These are phyloP conservation scores for Lasioglossum morio DNA, from an alignment of 2,888 invertebrate genomes.

Conservation along the genomic window DNA sequence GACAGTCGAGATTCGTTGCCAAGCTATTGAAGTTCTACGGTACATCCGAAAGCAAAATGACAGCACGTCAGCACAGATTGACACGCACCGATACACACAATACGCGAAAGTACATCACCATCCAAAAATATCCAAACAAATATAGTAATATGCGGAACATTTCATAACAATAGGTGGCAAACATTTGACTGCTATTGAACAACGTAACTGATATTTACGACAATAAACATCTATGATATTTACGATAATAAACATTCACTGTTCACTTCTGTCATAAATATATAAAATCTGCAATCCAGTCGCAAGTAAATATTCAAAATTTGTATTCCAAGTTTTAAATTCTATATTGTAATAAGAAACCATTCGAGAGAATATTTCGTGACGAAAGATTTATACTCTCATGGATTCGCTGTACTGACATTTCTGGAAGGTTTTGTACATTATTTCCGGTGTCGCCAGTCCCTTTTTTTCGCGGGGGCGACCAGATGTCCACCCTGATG, in stretches of 20 bases:
- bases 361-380: background rate
- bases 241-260: too few relatives aligned
- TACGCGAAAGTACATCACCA: background rate
- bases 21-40: background rate
- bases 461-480: background rate
- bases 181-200: too few relatives aligned
- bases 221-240: too few relatives aligned
- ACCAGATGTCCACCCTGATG: background rate
- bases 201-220: too few relatives aligned
- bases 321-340: background rate
- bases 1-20: background rate
- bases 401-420: background rate
- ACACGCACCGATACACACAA: background rate
- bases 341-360: background rate
- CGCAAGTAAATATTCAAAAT: background rate
- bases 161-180: too few relatives aligned
- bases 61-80: background rate
- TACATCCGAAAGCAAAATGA: slow-evolving; percentile 4
- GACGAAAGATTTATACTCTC: background rate
- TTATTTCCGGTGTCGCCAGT: background rate
- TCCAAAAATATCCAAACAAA: background rate
- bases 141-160: background rate
- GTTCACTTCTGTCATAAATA: too few relatives aligned
- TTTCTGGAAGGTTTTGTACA: background rate
- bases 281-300: too few relatives aligned